Base-by-base conservation (phyloP, 37 sponge, comb jelly and placozoan genomes). In the Diacarnus erythraeanus region DNA sequence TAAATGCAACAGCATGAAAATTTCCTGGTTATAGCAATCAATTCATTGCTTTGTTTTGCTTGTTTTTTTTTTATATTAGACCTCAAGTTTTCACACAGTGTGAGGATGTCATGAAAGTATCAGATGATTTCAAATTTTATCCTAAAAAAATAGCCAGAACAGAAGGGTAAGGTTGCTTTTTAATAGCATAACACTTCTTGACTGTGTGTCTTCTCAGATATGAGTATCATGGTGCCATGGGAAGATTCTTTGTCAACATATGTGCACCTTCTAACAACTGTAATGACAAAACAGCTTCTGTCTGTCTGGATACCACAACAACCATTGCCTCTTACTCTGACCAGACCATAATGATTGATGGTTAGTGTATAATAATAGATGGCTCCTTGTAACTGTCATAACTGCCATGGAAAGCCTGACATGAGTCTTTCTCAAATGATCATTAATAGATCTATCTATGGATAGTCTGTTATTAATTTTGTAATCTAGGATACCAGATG, bases 401-500 rank as follows among this genome's bases (percentile, higher is more conserved):
- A n/a, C n/a, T n/a, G n/a, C n/a, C n/a, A n/a, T n/a, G n/a, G n/a
- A n/a, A n/a, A n/a, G 57, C 57, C 20, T 56, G 20, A 20, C 57
- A 21, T 56, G 57, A n/a, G 8, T 29, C 64, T 63, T 63, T 30
- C n/a, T 29, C 64, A 30, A 30, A n/a, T 8, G 64, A 23, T 63
- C n/a, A n/a, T n/a, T n/a, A n/a, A n/a, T n/a, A n/a, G n/a, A n/a
- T n/a, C n/a, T n/a, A n/a, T n/a, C n/a, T n/a, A n/a, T n/a, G n/a
- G n/a, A n/a, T n/a, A n/a, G n/a, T n/a, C n/a, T n/a, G n/a, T n/a
- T n/a, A n/a, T n/a, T n/a, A n/a, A n/a, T n/a, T n/a, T n/a, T n/a
- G n/a, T n/a, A n/a, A n/a, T n/a, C n/a, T n/a, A 76, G 77, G 64
- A 1, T 76, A 76, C 25, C 64, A 61, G 64, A 41, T 76, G 64